Percentiles rank a stretch among this genome's conserved stretches.
Evolutionary conservation across 2,113 vertebrate genomes (phyloP).

Genomic region (Trachemys scripta): DNA sequence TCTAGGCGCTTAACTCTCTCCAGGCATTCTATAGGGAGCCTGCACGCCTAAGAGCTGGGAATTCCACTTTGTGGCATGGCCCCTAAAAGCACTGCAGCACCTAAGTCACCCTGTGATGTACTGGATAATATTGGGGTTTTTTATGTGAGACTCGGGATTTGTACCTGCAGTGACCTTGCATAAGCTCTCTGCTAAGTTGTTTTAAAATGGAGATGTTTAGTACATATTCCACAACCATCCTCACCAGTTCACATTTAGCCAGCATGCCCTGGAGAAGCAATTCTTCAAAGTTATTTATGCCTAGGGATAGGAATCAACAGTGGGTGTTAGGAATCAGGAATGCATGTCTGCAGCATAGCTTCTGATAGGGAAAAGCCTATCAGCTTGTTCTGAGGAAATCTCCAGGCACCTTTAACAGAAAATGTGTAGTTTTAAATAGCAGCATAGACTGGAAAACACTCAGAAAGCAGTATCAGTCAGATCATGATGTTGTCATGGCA

Average conservation of each 20-base stretch:
- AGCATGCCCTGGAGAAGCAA: neutral
- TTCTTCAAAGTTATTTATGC: neutral
- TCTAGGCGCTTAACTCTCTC: too few relatives aligned
- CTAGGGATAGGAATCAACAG: neutral
- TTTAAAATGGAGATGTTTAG: too few relatives aligned
- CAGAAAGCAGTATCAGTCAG: slow-evolving; percentile 47
- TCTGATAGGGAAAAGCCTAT: slow-evolving; percentile 32
- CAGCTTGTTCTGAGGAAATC: slow-evolving; percentile 34
- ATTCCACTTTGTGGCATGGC: too few relatives aligned
- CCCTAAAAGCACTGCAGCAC: too few relatives aligned
- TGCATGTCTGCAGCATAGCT: neutral
- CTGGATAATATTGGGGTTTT: too few relatives aligned
- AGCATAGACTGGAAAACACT: slow-evolving; percentile 9
- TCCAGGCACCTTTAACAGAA: slow-evolving; percentile 9
- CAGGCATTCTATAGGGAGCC: too few relatives aligned
- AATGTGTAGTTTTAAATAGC: slow-evolving; percentile 55
- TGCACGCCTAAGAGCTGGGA: too few relatives aligned
- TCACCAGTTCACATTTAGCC: neutral
- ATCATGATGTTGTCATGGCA: slow-evolving; percentile 64
- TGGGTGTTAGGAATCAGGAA: neutral
- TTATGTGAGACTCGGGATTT: too few relatives aligned
- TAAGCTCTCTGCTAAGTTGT: too few relatives aligned
- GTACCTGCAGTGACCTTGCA: too few relatives aligned
- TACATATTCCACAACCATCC: neutral
- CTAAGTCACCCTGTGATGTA: too few relatives aligned